Conservation (phyloP, 1,140 invertebrate genomes). For the Metaphire vulgaris region DNA sequence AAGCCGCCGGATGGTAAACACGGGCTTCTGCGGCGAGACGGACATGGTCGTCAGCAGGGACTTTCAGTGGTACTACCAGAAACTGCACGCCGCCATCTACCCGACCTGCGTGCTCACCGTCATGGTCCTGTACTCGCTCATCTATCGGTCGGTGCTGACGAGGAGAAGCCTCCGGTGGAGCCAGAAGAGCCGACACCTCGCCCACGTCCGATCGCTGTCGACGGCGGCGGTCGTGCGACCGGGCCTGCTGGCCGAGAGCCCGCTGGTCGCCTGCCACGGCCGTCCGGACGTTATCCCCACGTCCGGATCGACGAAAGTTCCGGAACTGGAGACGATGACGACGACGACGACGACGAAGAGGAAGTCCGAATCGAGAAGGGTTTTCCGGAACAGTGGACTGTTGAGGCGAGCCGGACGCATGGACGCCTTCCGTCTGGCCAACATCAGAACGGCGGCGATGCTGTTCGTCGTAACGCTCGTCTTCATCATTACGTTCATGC, state of each 20-base stretch:
- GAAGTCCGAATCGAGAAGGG: not conserved
- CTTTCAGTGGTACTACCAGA: too few relatives aligned
- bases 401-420: slow-evolving; percentile 7
- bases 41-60: slow-evolving; percentile 3
- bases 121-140: slow-evolving; percentile 26
- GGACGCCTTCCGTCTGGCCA: slow-evolving; percentile 19
- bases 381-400: not conserved
- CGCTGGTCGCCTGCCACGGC: too few relatives aligned
- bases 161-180: slow-evolving; percentile 19
- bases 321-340: not conserved
- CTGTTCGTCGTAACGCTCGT: slow-evolving; percentile 42
- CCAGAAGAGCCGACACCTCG: slow-evolving; percentile 21
- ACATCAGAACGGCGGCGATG: slow-evolving; percentile 28
- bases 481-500: slow-evolving; percentile 44
- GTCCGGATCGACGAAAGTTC: not conserved
- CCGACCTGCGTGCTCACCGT: slow-evolving; percentile 26
- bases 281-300: too few relatives aligned
- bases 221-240: too few relatives aligned
- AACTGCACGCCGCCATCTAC: slow-evolving; percentile 20
- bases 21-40: not conserved
- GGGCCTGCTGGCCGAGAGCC: too few relatives aligned
- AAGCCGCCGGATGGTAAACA: too few relatives aligned
- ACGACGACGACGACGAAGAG: too few relatives aligned
- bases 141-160: slow-evolving; percentile 26
- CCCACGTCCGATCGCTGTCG: slow-evolving; percentile 4